Conservation (phyloP, 2,113 vertebrate genomes). For the Macquaria ambigua region DNA sequence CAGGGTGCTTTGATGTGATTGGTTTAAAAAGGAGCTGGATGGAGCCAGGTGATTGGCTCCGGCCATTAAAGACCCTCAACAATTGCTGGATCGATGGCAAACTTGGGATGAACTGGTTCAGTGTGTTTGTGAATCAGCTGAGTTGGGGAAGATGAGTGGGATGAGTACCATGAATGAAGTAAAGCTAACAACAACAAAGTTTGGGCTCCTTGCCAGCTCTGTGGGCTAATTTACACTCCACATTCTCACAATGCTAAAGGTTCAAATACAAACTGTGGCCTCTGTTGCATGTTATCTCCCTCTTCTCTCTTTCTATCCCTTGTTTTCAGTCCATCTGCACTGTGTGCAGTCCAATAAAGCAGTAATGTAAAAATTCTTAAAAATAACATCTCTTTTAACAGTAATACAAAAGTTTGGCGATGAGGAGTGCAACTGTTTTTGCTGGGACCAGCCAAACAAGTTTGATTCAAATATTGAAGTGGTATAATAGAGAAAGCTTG, state of each 20-base stretch:
- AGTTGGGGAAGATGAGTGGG: neutral
- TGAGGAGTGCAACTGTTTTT: conserved; percentile 50
- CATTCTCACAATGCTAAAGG: conserved; percentile 3
- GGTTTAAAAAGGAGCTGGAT: conserved; percentile 2
- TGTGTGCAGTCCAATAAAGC: conserved; percentile 23
- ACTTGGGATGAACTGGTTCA: neutral
- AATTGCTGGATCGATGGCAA: neutral
- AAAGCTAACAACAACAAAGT: neutral
- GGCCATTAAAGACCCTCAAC: neutral
- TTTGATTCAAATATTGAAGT: conserved; percentile 59
- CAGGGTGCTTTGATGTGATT: conserved; percentile 2
- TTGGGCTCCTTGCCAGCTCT: neutral
- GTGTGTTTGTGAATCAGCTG: neutral
- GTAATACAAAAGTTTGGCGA: conserved; percentile 71
- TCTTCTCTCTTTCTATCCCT: neutral
- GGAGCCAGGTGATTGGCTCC: conserved; percentile 15
- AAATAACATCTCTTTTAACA: conserved; percentile 65
- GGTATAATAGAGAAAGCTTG: conserved; percentile 32
- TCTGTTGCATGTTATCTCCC: neutral
- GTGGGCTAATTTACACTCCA: conserved; percentile 5
- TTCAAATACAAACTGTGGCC: neutral
- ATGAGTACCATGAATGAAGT: conserved; percentile 18
- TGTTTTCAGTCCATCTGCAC: conserved; percentile 23
- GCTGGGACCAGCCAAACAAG: conserved; percentile 80
- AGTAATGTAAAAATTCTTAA: conserved; percentile 62